Evolutionary conservation across 1,140 invertebrate genomes (phyloP), one percentile per base, ranked within the genome.

Genomic region (Aphidius ervi): DNA sequence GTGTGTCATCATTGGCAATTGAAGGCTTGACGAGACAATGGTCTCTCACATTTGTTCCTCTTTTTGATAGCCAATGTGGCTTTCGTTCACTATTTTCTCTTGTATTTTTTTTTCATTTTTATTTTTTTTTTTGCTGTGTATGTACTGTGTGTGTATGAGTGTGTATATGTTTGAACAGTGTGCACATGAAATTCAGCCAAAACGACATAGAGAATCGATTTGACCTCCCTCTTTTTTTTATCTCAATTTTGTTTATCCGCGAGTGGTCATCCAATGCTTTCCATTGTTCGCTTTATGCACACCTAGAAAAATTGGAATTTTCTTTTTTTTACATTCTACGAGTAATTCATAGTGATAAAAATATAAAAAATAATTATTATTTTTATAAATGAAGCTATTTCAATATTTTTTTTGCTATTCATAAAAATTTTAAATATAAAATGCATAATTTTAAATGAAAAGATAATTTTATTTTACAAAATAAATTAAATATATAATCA

Each of bases 1-100:
- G 47, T 7, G 47, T 49, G 47, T 49, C 16, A 49, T 31, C 23
- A 31, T 31, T 31, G 23, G 23, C 23, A 31, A 31, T 31, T 31
- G 23, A 52, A 52, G 31, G 6, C 37, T 52, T 39, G 49, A 52
- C 49, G 49, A n/a, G 49, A 52, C 49, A 52, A 52, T 52, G 49
- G 7, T 52, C 31, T 39, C 49, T 39, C 23, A 48, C 47, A 48
- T 48, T 48, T 48, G 7, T 23, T 48, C 47, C 49, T 39, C 31
- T 52, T 52, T 23, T 52, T 10, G 31, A 52, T 23, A 39, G 49
- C 40, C 10, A 23, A n/a, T 39, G 37, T 7, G 49, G 23, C 49
- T 39, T 52, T 23, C 40, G 37, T 52, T 52, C 31, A 52, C 23
- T 52, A 49, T 49, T 49, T 23, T n/a, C 9, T 52, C 23, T 52